Conservation (phyloP, 2,888 invertebrate species). For the Phytoseiulus persimilis region DNA sequence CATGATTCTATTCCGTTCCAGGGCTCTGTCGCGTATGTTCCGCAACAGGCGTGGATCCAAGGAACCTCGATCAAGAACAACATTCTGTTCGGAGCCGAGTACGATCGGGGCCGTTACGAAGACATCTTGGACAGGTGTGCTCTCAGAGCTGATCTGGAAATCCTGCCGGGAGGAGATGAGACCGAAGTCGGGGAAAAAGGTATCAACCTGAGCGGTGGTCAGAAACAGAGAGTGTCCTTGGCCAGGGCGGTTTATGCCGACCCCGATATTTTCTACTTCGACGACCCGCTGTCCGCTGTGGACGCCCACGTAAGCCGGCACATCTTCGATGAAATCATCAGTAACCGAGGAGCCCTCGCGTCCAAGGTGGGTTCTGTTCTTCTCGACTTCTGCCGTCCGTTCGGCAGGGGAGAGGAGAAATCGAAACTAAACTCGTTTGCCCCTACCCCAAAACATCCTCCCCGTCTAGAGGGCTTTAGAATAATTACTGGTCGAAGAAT, state of each 20-base stretch:
- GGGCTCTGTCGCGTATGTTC: conserved; percentile 68
- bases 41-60: conserved; percentile 97
- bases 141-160: conserved; percentile 77
- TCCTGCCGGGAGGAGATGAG: conserved; percentile 60
- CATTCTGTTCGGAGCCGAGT: conserved; percentile 73
- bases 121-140: conserved; percentile 81
- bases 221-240: conserved; percentile 51
- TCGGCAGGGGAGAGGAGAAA: too few species aligned
- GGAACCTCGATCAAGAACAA: conserved; percentile 87
- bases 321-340: conserved; percentile 54
- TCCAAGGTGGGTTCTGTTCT: conserved; percentile 49
- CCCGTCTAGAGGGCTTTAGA: too few species aligned
- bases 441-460: too few species aligned
- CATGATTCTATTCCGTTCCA: conserved; percentile 48
- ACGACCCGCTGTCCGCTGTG: conserved; percentile 56
- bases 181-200: conserved; percentile 52
- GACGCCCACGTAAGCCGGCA: conserved; percentile 53
- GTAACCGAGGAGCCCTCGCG: conserved; percentile 52
- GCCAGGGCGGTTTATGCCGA: conserved; percentile 51
- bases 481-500: too few species aligned
- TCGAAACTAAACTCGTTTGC: too few species aligned
- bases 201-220: conserved; percentile 51
- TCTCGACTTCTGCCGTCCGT: too few species aligned
- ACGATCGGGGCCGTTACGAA: conserved; percentile 65
- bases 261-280: conserved; percentile 54